phyloP scores from a whole-genome alignment of 2,797 vertebrate genomes.

The Craterocephalus amniculus region DNA sequence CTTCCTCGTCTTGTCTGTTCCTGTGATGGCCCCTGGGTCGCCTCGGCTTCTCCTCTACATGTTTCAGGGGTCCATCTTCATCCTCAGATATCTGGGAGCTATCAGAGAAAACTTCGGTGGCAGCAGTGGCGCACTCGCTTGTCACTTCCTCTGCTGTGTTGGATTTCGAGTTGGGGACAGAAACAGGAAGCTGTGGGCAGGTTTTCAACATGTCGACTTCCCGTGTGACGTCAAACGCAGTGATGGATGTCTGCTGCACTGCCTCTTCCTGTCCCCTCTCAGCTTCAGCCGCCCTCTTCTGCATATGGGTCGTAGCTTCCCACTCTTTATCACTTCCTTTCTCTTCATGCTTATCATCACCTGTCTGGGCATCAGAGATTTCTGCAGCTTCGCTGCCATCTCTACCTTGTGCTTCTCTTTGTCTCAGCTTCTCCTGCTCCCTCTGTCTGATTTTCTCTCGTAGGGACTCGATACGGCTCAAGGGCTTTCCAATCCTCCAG shows the following conservation, averaged over 20 bases:
- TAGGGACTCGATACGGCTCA: constrained; percentile 81
- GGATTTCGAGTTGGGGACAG: constrained; percentile 63
- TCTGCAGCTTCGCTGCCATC: constrained; percentile 34
- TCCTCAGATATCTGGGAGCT: constrained; percentile 47
- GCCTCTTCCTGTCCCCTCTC: constrained; percentile 70
- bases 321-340: constrained; percentile 45
- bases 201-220: constrained; percentile 78
- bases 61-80: constrained; percentile 48
- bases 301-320: constrained; percentile 39
- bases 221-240: constrained; percentile 75
- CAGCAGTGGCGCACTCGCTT: constrained; percentile 14
- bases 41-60: constrained; percentile 66
- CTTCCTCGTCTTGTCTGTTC: constrained; percentile 41
- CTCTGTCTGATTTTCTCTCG: constrained; percentile 76
- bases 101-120: constrained; percentile 38
- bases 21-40: constrained; percentile 21
- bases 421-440: constrained; percentile 62
- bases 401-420: constrained; percentile 33
- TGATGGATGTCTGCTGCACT: constrained; percentile 54
- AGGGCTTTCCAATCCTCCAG: constrained; percentile 76
- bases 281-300: constrained; percentile 35
- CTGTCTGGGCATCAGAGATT: constrained; percentile 13
- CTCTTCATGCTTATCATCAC: constrained; percentile 32
- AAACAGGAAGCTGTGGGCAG: constrained; percentile 81
- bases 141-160: constrained; percentile 70